phyloP scores from a whole-genome alignment of 2,888 invertebrate genomes.

The Panopea generosa region DNA sequence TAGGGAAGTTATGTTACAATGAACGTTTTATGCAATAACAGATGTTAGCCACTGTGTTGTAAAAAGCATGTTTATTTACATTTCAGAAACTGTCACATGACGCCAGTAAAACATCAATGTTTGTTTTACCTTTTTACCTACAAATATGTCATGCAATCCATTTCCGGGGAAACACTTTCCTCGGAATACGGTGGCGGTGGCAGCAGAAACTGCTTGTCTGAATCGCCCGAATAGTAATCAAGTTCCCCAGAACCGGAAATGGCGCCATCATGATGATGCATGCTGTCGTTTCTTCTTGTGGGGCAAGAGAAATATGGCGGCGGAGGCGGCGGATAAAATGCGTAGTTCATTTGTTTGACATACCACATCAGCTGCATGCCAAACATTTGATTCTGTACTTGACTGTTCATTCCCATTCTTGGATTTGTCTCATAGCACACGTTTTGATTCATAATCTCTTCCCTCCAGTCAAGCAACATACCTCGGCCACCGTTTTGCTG shows the following conservation, averaged over 20 bases:
- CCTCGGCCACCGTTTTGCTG: not conserved
- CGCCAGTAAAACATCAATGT: too few species aligned
- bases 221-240: conserved; percentile 14
- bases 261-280: not conserved
- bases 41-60: too few species aligned
- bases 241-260: conserved; percentile 1
- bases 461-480: conserved; percentile 37
- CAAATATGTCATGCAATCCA: conserved; percentile 52
- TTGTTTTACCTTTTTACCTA: conserved; percentile 13
- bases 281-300: not conserved
- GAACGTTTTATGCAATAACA: too few species aligned
- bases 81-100: too few species aligned
- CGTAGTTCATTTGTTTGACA: conserved; percentile 53
- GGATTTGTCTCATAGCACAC: conserved; percentile 1
- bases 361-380: conserved; percentile 52
- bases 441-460: conserved; percentile 34
- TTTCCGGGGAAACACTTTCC: conserved; percentile 43
- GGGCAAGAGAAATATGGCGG: conserved; percentile 34
- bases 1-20: too few species aligned
- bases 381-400: conserved; percentile 16
- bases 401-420: not conserved
- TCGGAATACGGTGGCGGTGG: conserved; percentile 55
- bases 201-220: conserved; percentile 32
- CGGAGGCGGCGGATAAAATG: conserved; percentile 37
- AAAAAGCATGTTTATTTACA: too few species aligned